A percentile compares a stretch with the other conserved stretches of the same genome.
Conservation (phyloP, 2,113 vertebrate species). For the Callipepla squamata region DNA sequence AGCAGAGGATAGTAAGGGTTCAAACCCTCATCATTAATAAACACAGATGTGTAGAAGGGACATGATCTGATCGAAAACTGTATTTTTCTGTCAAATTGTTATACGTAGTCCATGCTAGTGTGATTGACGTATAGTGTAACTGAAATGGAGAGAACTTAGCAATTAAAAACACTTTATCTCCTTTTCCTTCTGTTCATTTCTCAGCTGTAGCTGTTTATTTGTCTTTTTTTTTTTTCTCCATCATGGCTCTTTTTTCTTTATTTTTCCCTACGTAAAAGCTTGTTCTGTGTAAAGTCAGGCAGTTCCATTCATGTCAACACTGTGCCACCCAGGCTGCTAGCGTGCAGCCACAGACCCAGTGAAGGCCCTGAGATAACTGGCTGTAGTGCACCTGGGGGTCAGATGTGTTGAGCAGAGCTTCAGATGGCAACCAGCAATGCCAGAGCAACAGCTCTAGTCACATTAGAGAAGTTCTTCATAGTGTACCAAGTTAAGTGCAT, state of each 20-base stretch:
- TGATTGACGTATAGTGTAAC: not conserved
- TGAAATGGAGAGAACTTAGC: not conserved
- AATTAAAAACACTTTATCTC: not conserved
- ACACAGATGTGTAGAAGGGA: not conserved
- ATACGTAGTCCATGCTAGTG: not conserved
- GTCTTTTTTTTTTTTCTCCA: not conserved
- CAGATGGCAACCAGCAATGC: not conserved
- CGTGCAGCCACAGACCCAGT: fast-evolving
- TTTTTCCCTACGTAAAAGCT: not conserved
- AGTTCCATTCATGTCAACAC: fast-evolving
- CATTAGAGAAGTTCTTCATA: slow-evolving; percentile 14
- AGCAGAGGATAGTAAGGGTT: not conserved
- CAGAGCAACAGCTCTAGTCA: not conserved
- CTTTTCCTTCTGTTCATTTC: not conserved
- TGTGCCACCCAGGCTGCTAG: fast-evolving
- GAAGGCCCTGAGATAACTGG: not conserved
- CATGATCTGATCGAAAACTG: not conserved
- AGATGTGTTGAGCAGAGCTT: not conserved
- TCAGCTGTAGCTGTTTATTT: not conserved
- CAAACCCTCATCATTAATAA: not conserved
- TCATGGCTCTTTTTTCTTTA: not conserved
- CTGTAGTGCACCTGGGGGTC: not conserved
- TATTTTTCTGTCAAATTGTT: not conserved
- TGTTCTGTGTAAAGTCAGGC: not conserved
- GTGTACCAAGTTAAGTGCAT: not conserved